Conservation (phyloP, 2,113 vertebrate genomes). For the Lipotes vexillifer region DNA sequence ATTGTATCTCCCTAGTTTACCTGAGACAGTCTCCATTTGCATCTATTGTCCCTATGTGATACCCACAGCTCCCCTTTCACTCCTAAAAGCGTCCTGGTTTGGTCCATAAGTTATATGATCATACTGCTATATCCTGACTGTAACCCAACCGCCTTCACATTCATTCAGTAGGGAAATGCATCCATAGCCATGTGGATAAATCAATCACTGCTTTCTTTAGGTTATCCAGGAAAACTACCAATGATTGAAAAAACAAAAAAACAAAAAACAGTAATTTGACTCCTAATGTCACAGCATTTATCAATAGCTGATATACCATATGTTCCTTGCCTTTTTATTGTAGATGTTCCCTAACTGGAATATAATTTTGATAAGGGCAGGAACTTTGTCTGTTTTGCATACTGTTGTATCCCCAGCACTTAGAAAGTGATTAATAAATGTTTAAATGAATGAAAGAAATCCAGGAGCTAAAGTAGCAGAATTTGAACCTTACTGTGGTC, state of each 20-base stretch:
- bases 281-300: neutral
- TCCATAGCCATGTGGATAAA: neutral
- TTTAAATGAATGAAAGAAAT: neutral
- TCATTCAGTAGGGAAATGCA: slow-evolving; percentile 2
- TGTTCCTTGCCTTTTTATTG: neutral
- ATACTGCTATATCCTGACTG: neutral
- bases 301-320: neutral
- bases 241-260: neutral
- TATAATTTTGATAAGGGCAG: neutral
- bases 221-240: neutral
- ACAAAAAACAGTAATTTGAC: neutral
- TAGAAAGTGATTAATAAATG: neutral
- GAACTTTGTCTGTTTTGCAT: neutral
- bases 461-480: neutral
- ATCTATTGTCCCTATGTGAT: neutral
- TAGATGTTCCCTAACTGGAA: neutral
- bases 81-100: neutral
- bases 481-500: neutral
- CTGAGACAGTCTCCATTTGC: neutral
- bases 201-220: neutral
- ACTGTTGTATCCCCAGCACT: neutral
- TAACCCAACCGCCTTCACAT: neutral
- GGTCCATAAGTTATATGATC: neutral
- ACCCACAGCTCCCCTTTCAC: neutral
- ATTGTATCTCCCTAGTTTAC: neutral